Evolutionary conservation across 2,888 invertebrate species (phyloP), one percentile per base, ranked within the genome.

Genomic region (Apocheima hispidaria): DNA sequence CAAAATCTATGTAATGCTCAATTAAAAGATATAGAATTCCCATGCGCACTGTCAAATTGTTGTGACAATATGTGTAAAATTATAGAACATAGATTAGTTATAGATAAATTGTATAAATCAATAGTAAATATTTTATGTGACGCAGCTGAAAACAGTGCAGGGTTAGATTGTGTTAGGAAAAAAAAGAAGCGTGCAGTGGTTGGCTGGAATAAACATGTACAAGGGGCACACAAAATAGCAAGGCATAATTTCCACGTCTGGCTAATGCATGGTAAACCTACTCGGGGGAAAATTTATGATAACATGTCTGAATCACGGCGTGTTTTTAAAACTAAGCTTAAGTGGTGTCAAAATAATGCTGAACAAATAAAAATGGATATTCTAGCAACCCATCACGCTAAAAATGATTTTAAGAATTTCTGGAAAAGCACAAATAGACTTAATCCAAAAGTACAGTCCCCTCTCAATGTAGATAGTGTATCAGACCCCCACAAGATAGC

Each of bases 341-440:
- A 46, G 9, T 46, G 46, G 46, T 46, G 46, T 10, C 46, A 30
- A 28, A 30, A 46, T 3, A 46, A 46, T 30, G 28, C 23, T n/a
- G n/a, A n/a, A n/a, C n/a, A n/a, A n/a, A n/a, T n/a, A n/a, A n/a
- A n/a, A n/a, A n/a, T n/a, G n/a, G 28, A 46, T 30, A 16, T 30
- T 14, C 10, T 46, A 2, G 46, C 46, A 7, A 2, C 28, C 1
- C 6, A 46, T 9, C 46, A 46, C 9, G 4, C 16, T 9, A 30
- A 26, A 16, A 9, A 18, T 3, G 28, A 30, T 18, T 46, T 46
- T 18, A 30, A 18, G 6, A 18, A 18, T 5, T 46, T 46, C 16
- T 46, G 46, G 46, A 46, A 36, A 16, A 5, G 36, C 7, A 36
- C 36, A 3, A 36, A 36, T 16, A 14, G 16, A 5, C 7, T 36